phyloP scores from a whole-genome alignment of 2,797 vertebrate species.

The Neoniphon sammara region DNA sequence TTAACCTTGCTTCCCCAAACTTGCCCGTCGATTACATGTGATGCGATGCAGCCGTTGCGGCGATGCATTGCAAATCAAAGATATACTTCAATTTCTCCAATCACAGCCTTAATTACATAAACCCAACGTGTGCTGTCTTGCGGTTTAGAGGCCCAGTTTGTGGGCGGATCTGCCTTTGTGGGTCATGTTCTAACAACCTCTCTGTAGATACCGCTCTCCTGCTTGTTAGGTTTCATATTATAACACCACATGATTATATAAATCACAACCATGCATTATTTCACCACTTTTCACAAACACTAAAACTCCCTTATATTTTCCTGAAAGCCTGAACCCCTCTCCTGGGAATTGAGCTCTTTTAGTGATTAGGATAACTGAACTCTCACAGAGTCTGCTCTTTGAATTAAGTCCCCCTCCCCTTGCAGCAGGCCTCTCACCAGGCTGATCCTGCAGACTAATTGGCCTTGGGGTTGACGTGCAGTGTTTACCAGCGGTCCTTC shows the following conservation, averaged over 20 bases:
- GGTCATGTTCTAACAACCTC: conserved; percentile 53
- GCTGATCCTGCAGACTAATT: conserved; percentile 78
- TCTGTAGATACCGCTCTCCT: conserved; percentile 23
- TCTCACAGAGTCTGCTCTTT: conserved; percentile 72
- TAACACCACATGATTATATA: conserved; percentile 51
- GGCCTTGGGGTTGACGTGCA: conserved; percentile 72
- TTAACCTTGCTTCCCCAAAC: conserved; percentile 53
- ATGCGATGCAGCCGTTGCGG: conserved; percentile 20
- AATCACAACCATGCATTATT: conserved; percentile 55
- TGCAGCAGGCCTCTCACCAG: conserved; percentile 51
- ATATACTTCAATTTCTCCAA: conserved; percentile 33
- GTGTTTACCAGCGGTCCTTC: conserved; percentile 73
- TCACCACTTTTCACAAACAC: conserved; percentile 47
- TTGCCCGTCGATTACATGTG: conserved; percentile 30
- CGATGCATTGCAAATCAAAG: conserved; percentile 20
- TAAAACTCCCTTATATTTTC: conserved; percentile 66
- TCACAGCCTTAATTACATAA: conserved; percentile 1
- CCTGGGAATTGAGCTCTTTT: conserved; percentile 69
- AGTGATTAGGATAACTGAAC: conserved; percentile 77
- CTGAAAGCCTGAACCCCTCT: conserved; percentile 67
- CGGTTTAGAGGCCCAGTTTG: conserved; percentile 38
- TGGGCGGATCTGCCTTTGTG: conserved; percentile 50
- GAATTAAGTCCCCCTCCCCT: conserved; percentile 77
- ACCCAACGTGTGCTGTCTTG: not conserved
- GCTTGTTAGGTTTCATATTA: conserved; percentile 49